Evolutionary conservation across 2,888 invertebrate genomes (phyloP).

Genomic region (Cacoxenus indagator): DNA sequence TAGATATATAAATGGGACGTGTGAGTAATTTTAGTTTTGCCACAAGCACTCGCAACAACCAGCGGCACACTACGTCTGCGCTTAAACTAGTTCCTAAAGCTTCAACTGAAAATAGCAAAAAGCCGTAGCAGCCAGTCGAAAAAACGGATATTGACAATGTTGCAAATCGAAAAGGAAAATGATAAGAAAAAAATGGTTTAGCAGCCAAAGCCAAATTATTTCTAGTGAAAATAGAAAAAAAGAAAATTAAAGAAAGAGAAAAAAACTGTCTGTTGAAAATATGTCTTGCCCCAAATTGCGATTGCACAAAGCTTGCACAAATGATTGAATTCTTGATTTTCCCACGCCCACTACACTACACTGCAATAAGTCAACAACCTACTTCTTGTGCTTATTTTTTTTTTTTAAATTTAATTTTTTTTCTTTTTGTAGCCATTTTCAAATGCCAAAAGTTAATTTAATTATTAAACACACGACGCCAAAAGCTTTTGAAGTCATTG

Average conservation of each 20-base stretch:
- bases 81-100: no score
- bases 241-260: neutral
- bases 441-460: conserved; percentile 7
- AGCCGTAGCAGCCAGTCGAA: neutral
- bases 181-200: neutral
- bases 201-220: conserved; percentile 1
- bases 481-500: neutral
- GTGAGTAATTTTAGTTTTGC: conserved; percentile 24
- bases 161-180: neutral
- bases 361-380: neutral
- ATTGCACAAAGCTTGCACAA: conserved; percentile 40
- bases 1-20: conserved; percentile 16
- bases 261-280: neutral
- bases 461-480: conserved; percentile 8
- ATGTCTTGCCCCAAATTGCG: conserved; percentile 10
- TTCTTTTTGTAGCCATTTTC: neutral
- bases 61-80: no score
- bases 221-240: neutral
- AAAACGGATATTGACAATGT: no score
- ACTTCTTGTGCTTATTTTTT: neutral
- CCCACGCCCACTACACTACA: neutral
- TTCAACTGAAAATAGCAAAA: neutral
- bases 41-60: neutral
- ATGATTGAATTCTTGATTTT: conserved; percentile 39
- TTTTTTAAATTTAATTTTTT: neutral